A percentile compares a stretch with the other conserved stretches of the same genome.
phyloP scores from a whole-genome alignment of 2,113 vertebrate genomes.

The Procavia capensis region DNA sequence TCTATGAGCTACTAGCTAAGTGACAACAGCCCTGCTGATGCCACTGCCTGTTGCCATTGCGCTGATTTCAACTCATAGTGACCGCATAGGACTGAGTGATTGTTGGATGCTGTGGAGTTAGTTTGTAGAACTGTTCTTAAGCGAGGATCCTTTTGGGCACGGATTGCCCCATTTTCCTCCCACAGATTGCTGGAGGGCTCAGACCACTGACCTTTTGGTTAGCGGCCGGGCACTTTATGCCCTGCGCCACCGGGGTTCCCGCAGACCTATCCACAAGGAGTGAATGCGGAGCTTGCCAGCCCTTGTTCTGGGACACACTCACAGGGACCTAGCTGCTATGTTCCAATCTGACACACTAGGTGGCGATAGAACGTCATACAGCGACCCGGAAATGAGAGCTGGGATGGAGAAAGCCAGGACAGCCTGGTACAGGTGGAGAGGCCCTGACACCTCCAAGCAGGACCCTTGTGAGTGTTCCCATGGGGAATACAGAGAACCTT shows the following conservation, averaged over 20 bases:
- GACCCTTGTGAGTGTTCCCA: not conserved
- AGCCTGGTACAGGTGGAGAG: fast-evolving
- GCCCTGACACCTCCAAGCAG: too few relatives aligned
- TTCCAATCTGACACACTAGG: not conserved
- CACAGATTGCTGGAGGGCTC: not conserved
- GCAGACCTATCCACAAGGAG: not conserved
- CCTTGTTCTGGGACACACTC: too few relatives aligned
- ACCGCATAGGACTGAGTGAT: too few relatives aligned
- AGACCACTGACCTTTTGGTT: not conserved
- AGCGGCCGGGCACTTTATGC: not conserved
- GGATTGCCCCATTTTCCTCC: not conserved
- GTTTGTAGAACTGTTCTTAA: too few relatives aligned
- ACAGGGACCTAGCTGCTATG: fast-evolving
- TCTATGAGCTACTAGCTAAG: too few relatives aligned
- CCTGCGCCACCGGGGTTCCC: not conserved
- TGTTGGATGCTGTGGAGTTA: too few relatives aligned
- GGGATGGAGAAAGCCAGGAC: not conserved
- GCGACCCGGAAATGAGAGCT: fast-evolving
- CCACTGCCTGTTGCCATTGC: too few relatives aligned
- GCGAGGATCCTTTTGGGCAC: too few relatives aligned
- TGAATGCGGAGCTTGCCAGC: fast-evolving
- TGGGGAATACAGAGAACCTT: not conserved
- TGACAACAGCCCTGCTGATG: too few relatives aligned
- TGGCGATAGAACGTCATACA: not conserved
- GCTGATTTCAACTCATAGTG: too few relatives aligned